Base-by-base conservation (phyloP, 2,888 invertebrate species). In the Troglohyphantes excavatus region DNA sequence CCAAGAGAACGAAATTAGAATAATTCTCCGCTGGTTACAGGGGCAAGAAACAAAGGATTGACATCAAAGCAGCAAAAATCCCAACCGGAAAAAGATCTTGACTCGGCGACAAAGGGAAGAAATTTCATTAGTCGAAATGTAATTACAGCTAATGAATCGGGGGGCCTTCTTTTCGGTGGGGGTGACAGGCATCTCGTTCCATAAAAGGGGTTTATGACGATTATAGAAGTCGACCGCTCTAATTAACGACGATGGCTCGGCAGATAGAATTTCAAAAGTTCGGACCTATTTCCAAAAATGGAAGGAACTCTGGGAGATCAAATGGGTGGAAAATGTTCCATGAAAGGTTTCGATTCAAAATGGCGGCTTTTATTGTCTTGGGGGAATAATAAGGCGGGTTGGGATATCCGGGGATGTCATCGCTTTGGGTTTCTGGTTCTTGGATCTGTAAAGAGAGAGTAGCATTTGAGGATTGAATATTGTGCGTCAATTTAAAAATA, bases 71-170 rank as follows among this genome's bases (percentile, higher is more conserved):
- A 39, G 87, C 63, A 87, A 87, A 87, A 87, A 87, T 87, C 39
- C 70, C 63, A 13, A 70, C 88, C 88, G 88, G 88, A 89, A 82
- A 76, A 82, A 82, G 88, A 89, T 82, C 88, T 82, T 82, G 88
- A 88, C 65, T 81, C 21, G 75, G 67, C 9, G 17, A 63, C 75
- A 82, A 89, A 89, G 82, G 82, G 88, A 89, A 89, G 88, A 89
- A 89, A 89, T 89, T 89, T 89, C 88, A 89, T 89, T 89, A 89
- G 82, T 76, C 72, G 59, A 89, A 89, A 89, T 89, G 88, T 82
- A 89, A 89, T 89, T 89, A 89, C 79, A 81, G 81, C 73, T 29
- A 65, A 81, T 67, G 81, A 72, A 86, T 59, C 61, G 46, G 33
- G 29, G 7, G 23, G 39, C 27, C 67, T 82, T 82, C 88, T 82